Conservation (phyloP, 2,797 vertebrate species). For the Alauda arvensis region DNA sequence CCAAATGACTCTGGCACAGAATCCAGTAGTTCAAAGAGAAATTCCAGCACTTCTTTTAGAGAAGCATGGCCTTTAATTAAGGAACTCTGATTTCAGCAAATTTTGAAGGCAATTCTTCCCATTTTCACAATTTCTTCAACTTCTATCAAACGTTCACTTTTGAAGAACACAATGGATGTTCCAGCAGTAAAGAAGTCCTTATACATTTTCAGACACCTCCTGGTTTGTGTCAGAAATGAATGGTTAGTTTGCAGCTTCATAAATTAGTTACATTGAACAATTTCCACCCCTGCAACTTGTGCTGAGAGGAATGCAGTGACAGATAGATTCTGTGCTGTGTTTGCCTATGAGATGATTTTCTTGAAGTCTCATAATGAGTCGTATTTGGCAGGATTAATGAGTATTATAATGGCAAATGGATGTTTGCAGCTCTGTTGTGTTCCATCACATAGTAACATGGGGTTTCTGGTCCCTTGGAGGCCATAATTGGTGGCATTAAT, state of each 20-base stretch:
- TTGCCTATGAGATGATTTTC: constrained; percentile 97
- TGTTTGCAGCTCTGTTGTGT: constrained; percentile 89
- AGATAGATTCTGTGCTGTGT: constrained; percentile 88
- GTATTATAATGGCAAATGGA: constrained; percentile 94
- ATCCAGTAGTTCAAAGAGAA: not conserved
- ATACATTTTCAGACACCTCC: constrained; percentile 40
- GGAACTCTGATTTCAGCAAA: not conserved
- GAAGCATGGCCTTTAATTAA: not conserved
- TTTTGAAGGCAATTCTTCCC: not conserved
- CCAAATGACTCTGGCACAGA: not conserved
- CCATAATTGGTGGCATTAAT: constrained; percentile 86
- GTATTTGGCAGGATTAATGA: constrained; percentile 99
- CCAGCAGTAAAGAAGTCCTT: constrained; percentile 9
- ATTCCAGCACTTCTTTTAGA: not conserved
- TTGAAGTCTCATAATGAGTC: constrained; percentile 93
- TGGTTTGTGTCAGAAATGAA: constrained; percentile 62
- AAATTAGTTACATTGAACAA: constrained; percentile 69
- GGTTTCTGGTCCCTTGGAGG: constrained; percentile 87
- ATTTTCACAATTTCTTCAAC: not conserved
- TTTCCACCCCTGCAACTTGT: constrained; percentile 71
- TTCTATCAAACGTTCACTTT: not conserved
- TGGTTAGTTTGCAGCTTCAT: constrained; percentile 67
- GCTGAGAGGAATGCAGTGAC: constrained; percentile 78
- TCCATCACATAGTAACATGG: constrained; percentile 90
- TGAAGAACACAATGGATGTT: constrained; percentile 3